These are phyloP conservation scores for Hydrophis major DNA, from an alignment of 2,797 vertebrate species.

Conservation along the genomic window DNA sequence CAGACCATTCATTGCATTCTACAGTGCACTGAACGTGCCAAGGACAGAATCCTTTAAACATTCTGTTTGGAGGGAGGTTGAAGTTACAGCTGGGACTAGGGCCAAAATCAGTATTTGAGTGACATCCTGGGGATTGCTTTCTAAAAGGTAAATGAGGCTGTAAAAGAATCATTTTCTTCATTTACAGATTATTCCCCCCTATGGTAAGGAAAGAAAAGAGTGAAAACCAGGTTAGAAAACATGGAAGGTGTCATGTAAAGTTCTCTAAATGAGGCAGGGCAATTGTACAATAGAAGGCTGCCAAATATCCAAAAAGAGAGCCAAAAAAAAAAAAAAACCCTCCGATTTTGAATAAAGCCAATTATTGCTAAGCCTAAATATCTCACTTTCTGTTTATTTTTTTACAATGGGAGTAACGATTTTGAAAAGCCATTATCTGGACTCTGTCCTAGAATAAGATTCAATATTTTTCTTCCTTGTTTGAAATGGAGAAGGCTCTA, in stretches of 20 bases:
- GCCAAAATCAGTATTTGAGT: background rate
- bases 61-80: background rate
- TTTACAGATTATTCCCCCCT: background rate
- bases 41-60: background rate
- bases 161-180: background rate
- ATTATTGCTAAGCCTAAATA: background rate
- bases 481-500: background rate
- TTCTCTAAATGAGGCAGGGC: background rate
- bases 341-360: background rate
- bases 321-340: background rate
- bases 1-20: background rate
- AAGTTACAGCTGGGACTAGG: background rate
- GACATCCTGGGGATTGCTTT: background rate
- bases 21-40: background rate
- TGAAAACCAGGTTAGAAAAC: background rate
- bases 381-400: background rate
- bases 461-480: background rate
- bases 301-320: background rate
- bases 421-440: background rate
- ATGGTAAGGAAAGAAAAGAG: background rate
- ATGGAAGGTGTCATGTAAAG: background rate
- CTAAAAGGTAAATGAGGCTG: background rate
- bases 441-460: background rate
- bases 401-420: background rate
- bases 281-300: background rate